A percentile compares a stretch with the other conserved stretches of the same genome.
Evolutionary conservation across 1,140 invertebrate species (phyloP).

Genomic region (Metopolophium dirhodum): DNA sequence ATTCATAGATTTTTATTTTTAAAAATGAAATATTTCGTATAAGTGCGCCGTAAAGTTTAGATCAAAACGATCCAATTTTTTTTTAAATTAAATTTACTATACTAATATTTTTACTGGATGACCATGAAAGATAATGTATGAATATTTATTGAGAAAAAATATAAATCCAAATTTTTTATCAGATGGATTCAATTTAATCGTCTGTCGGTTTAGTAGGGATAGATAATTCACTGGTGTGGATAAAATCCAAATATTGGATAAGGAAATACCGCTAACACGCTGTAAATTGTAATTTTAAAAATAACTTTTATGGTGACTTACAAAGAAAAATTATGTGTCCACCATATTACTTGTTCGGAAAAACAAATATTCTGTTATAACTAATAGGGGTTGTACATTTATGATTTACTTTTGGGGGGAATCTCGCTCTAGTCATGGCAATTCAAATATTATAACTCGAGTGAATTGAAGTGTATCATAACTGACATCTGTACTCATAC

Average conservation of each 20-base stretch:
- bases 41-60: no score
- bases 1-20: neutral
- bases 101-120: neutral
- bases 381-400: neutral
- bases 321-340: neutral
- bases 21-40: no score
- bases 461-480: neutral
- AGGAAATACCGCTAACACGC: neutral
- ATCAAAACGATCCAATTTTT: no score
- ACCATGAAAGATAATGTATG: neutral
- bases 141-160: neutral
- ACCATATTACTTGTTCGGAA: neutral
- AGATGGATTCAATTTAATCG: neutral
- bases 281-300: neutral
- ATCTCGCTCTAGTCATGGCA: neutral
- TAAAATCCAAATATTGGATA: neutral
- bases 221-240: neutral
- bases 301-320: neutral
- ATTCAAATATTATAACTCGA: neutral
- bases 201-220: no score
- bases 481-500: neutral
- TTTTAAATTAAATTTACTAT: no score
- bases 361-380: neutral
- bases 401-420: neutral
- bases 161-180: neutral